A percentile compares a stretch with the other conserved stretches of the same genome.
Evolutionary conservation across 2,113 vertebrate species (phyloP).

Genomic region (Platichthys stellatus): DNA sequence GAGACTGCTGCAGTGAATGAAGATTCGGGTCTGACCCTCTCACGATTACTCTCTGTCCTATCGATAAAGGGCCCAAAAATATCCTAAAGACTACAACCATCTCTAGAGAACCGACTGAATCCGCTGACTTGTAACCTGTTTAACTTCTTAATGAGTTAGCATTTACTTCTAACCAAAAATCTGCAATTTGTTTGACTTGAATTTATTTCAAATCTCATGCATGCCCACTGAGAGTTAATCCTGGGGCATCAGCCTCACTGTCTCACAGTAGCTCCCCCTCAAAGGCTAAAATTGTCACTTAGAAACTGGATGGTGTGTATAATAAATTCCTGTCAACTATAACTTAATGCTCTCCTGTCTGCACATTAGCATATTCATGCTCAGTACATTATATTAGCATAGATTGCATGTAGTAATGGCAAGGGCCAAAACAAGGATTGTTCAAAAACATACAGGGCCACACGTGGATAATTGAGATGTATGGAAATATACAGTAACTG

Average conservation of each 20-base stretch:
- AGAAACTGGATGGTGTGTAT: slow-evolving; percentile 16
- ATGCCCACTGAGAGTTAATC: background rate
- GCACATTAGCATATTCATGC: slow-evolving; percentile 20
- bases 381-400: slow-evolving; percentile 25
- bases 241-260: background rate
- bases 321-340: slow-evolving; percentile 35
- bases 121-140: background rate
- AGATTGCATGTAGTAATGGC: slow-evolving; percentile 14
- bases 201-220: too few species aligned
- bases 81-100: background rate
- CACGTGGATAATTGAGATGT: slow-evolving; percentile 36
- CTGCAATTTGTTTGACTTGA: background rate
- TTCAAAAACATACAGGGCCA: slow-evolving; percentile 39
- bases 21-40: too few species aligned
- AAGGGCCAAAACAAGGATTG: slow-evolving; percentile 35
- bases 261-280: slow-evolving; percentile 1
- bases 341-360: slow-evolving; percentile 38
- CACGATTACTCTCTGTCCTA: too few species aligned
- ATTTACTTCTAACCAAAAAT: too few species aligned
- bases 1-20: too few species aligned
- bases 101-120: background rate
- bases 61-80: too few species aligned
- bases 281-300: slow-evolving; percentile 43
- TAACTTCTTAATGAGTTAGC: background rate
- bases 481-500: slow-evolving; percentile 32